Evolutionary conservation across 2,888 invertebrate genomes (phyloP).

Genomic region (Leptopilina myrica): DNA sequence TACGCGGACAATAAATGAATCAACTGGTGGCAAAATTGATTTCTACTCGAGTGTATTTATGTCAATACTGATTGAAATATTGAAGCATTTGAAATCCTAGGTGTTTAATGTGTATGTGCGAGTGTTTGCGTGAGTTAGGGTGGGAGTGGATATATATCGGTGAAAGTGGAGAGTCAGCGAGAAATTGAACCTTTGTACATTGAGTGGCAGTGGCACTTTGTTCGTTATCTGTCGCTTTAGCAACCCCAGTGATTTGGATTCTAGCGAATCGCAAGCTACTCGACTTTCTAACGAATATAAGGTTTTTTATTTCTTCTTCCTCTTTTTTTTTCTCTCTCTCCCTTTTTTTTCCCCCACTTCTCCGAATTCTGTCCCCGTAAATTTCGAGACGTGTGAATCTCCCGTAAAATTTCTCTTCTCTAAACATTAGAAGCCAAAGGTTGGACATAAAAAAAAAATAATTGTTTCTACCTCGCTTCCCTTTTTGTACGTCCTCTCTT

Average conservation of each 20-base stretch:
- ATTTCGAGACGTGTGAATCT: constrained; percentile 60
- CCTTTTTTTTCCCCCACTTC: too few species aligned
- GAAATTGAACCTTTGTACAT: constrained; percentile 9
- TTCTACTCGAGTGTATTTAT: not conserved
- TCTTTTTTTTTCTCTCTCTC: not conserved
- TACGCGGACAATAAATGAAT: not conserved
- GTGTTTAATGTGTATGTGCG: not conserved
- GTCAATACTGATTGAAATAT: constrained; percentile 5
- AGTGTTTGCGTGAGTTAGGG: too few species aligned
- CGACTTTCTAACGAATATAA: not conserved
- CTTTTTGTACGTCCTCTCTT: too few species aligned
- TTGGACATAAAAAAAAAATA: not conserved
- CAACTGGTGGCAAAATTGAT: constrained; percentile 8
- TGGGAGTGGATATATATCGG: too few species aligned
- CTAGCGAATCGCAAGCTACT: not conserved
- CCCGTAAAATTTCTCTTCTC: constrained; percentile 61
- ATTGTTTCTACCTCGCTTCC: too few species aligned
- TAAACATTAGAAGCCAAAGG: constrained; percentile 45
- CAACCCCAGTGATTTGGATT: not conserved
- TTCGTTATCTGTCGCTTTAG: constrained; percentile 6
- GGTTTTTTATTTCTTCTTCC: not conserved
- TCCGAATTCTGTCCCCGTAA: constrained; percentile 55
- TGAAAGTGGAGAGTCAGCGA: not conserved
- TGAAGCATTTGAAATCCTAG: not conserved
- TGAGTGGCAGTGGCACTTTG: constrained; percentile 17